phyloP scores from a whole-genome alignment of 2,888 invertebrate species.

The Panzeria rudis region DNA sequence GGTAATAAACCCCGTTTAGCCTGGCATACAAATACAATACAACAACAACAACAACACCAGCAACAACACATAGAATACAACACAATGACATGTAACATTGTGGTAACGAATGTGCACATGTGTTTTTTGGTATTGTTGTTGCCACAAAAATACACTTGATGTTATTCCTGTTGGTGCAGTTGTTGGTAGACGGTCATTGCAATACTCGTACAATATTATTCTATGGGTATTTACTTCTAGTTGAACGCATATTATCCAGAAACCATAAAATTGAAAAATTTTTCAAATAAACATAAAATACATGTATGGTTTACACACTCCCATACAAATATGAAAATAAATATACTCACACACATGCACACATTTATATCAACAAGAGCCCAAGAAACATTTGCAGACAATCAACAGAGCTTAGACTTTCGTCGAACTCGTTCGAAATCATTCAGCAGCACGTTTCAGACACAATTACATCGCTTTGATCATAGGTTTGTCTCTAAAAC shows the following conservation, averaged over 20 bases:
- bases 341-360: slow-evolving; percentile 18
- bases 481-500: no score
- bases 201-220: slow-evolving; percentile 54
- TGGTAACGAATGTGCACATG: slow-evolving; percentile 52
- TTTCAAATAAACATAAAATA: slow-evolving; percentile 73
- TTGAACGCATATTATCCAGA: slow-evolving; percentile 81
- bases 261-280: slow-evolving; percentile 82
- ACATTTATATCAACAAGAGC: no score
- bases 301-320: slow-evolving; percentile 36
- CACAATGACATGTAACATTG: slow-evolving; percentile 69
- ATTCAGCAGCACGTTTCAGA: no score
- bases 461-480: no score
- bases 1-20: slow-evolving; percentile 66
- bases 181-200: slow-evolving; percentile 42
- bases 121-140: slow-evolving; percentile 27
- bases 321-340: slow-evolving; percentile 20
- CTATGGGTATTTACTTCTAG: slow-evolving; percentile 78
- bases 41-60: slow-evolving; percentile 14
- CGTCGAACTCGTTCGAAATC: no score
- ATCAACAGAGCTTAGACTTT: no score
- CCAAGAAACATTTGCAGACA: no score
- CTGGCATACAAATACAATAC: slow-evolving; percentile 28
- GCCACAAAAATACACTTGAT: slow-evolving; percentile 62
- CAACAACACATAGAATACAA: slow-evolving; percentile 26
- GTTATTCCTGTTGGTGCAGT: slow-evolving; percentile 57